These are phyloP conservation scores for Leptosomus discolor DNA, from an alignment of 2,113 vertebrate species.

Conservation along the genomic window DNA sequence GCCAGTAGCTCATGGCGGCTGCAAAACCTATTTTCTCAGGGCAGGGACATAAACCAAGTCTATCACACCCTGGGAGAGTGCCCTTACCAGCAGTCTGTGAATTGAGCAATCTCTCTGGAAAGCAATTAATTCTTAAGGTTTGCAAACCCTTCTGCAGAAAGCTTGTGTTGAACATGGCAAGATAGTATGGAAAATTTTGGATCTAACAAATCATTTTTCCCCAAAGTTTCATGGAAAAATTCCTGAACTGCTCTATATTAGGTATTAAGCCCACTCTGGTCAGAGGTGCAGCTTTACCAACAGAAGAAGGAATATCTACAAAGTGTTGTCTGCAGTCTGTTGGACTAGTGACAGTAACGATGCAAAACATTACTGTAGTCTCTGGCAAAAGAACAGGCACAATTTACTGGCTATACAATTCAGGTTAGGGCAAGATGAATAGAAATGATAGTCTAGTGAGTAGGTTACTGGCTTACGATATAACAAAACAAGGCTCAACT, in stretches of 20 bases:
- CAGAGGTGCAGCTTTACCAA: not conserved
- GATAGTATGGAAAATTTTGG: not conserved
- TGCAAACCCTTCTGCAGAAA: not conserved
- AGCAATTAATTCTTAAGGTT: not conserved
- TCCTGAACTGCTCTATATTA: constrained; percentile 9
- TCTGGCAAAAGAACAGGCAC: not conserved
- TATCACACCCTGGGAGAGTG: accelerated
- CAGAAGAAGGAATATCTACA: not conserved
- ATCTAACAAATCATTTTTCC: not conserved
- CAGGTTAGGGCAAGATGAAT: not conserved
- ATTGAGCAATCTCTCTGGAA: not conserved
- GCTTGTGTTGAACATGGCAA: not conserved
- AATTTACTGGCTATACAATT: not conserved
- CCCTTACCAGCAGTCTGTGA: not conserved
- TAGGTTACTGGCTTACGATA: not conserved
- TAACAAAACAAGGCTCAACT: not conserved
- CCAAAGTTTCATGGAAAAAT: constrained; percentile 19
- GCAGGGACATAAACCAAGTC: not conserved
- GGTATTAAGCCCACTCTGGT: not conserved
- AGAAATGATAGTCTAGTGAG: not conserved
- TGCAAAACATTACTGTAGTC: not conserved
- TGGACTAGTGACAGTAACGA: not conserved
- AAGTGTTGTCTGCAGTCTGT: not conserved
- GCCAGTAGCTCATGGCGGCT: not conserved
- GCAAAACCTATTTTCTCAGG: not conserved